Evolutionary conservation across 2,113 vertebrate species (phyloP).

Genomic region (Lethenteron reissneri): DNA sequence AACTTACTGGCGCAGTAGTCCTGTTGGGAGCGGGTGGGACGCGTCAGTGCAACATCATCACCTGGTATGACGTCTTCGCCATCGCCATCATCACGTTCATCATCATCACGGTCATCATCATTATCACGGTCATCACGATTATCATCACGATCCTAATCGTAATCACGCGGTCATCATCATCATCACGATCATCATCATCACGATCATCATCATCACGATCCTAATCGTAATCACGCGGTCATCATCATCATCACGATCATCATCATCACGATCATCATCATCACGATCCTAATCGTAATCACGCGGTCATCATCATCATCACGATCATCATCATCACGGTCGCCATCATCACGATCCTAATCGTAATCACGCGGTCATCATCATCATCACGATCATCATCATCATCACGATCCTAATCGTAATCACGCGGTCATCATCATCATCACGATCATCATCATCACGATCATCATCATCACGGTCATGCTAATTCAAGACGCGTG

Average conservation of each 20-base stretch:
- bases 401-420: not conserved
- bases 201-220: not conserved
- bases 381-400: too few species aligned
- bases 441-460: too few species aligned
- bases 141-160: not conserved
- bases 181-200: constrained; percentile 1
- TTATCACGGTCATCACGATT: not conserved
- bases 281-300: not conserved
- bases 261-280: too few species aligned
- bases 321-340: too few species aligned
- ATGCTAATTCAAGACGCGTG: too few species aligned
- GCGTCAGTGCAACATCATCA: too few species aligned
- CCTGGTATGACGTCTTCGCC: too few species aligned
- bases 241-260: not conserved
- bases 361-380: too few species aligned
- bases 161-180: not conserved
- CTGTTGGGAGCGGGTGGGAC: constrained; percentile 11
- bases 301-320: too few species aligned
- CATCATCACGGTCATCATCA: not conserved
- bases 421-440: too few species aligned
- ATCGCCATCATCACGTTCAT: too few species aligned
- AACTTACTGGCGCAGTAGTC: constrained; percentile 31
- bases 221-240: not conserved
- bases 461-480: not conserved
- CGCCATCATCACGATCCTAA: not conserved